phyloP scores from a whole-genome alignment of 2,113 vertebrate species.

The Eidolon helvum region DNA sequence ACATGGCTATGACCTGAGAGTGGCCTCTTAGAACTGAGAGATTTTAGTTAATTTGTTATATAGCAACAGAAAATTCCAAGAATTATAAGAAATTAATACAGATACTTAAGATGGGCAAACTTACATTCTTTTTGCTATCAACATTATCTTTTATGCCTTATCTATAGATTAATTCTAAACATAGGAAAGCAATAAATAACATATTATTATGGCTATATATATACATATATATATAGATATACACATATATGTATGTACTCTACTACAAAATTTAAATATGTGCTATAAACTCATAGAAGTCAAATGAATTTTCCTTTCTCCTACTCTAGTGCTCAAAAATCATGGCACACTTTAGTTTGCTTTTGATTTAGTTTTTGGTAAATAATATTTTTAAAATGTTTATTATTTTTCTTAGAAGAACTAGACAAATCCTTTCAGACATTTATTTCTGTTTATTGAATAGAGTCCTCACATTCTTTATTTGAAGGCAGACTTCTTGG shows the following conservation, averaged over 20 bases:
- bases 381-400: neutral
- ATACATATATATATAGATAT: too few relatives aligned
- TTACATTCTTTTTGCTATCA: neutral
- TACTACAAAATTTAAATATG: neutral
- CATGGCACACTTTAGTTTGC: neutral
- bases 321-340: neutral
- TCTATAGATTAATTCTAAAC: neutral
- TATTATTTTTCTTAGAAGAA: neutral
- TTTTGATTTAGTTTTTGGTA: neutral
- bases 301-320: neutral
- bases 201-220: neutral
- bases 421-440: neutral
- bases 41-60: neutral
- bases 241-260: neutral
- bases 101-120: neutral
- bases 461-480: neutral
- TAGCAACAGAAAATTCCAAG: neutral
- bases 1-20: neutral
- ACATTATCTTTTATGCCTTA: neutral
- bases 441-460: neutral
- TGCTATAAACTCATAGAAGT: neutral
- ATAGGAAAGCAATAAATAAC: neutral
- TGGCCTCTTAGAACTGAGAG: neutral
- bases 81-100: neutral
- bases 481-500: neutral